Percentiles rank a stretch among this genome's conserved stretches.
These are phyloP conservation scores for Chiridota heheva DNA, from an alignment of 35 echinoderm and acorn worm genomes.

Conservation along the genomic window DNA sequence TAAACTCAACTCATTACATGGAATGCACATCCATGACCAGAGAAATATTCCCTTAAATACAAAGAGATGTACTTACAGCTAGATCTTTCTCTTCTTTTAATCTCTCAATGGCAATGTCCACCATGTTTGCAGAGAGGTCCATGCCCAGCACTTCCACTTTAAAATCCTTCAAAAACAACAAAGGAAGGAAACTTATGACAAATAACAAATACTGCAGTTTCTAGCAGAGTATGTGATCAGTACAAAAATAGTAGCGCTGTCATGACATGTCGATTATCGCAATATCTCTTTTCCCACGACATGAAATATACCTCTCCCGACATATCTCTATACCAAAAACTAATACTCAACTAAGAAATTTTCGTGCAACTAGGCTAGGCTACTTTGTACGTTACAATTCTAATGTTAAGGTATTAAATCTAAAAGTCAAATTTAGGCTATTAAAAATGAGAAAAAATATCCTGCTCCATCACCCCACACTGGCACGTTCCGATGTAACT, in stretches of 20 bases:
- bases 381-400: no score
- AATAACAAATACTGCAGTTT: background rate
- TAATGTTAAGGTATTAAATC: no score
- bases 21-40: no score
- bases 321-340: no score
- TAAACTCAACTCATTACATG: no score
- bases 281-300: no score
- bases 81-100: slow-evolving; percentile 32
- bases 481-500: no score
- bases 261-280: background rate
- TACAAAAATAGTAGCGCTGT: background rate
- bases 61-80: slow-evolving; percentile 52
- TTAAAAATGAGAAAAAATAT: background rate
- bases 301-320: no score
- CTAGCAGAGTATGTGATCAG: background rate
- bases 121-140: slow-evolving; percentile 94
- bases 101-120: slow-evolving; percentile 95
- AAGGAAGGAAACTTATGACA: background rate
- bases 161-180: slow-evolving; percentile 72
- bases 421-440: no score
- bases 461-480: no score
- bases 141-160: slow-evolving; percentile 75
- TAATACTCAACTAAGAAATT: background rate
- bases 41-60: background rate
- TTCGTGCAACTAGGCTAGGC: no score